Percentiles rank a stretch among this genome's conserved stretches.
Conservation (phyloP, 2,797 vertebrate genomes). For the Anomalospiza imberbis region DNA sequence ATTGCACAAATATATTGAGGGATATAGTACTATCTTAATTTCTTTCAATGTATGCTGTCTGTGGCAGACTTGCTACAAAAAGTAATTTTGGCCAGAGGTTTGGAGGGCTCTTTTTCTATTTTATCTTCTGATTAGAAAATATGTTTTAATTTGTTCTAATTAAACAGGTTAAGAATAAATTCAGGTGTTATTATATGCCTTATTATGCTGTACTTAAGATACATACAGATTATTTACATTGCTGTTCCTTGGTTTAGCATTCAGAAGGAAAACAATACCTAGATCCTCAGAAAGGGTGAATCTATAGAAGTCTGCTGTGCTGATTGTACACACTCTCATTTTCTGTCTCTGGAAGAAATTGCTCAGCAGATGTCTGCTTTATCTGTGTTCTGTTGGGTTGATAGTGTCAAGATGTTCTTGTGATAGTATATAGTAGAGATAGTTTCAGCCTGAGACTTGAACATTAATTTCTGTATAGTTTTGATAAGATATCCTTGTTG, state of each 20-base stretch:
- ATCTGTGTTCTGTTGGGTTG: slow-evolving; percentile 3
- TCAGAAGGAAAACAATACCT: not conserved
- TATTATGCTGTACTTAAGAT: not conserved
- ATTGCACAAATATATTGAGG: not conserved
- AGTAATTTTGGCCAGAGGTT: not conserved
- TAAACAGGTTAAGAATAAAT: not conserved
- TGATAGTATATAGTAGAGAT: not conserved
- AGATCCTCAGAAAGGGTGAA: not conserved
- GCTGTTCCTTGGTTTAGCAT: not conserved
- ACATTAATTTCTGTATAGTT: not conserved
- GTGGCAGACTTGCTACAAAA: not conserved
- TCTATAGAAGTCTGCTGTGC: not conserved
- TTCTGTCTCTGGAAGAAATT: not conserved
- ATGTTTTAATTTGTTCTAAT: not conserved
- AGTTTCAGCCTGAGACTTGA: not conserved
- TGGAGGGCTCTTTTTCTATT: not conserved
- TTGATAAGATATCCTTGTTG: not conserved
- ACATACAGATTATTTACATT: not conserved
- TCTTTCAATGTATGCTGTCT: not conserved
- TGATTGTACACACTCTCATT: not conserved
- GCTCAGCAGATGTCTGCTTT: slow-evolving; percentile 31
- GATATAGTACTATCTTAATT: not conserved
- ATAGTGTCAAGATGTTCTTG: not conserved
- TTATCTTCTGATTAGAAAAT: not conserved
- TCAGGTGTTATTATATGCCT: not conserved